These are phyloP conservation scores for Ommatoiulus sabulosus DNA, from an alignment of 2,888 invertebrate species.

Conservation along the genomic window DNA sequence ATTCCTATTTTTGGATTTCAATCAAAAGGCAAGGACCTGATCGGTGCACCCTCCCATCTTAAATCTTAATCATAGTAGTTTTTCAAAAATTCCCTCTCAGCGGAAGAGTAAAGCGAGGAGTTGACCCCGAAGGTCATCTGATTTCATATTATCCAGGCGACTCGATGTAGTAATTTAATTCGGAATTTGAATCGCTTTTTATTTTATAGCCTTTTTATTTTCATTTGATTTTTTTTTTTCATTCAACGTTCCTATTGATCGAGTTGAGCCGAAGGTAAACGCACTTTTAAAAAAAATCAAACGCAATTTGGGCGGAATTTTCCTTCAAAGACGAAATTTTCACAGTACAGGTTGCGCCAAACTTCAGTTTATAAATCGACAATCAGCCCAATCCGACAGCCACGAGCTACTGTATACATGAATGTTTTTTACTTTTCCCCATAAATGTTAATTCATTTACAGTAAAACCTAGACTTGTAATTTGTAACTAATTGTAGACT, in stretches of 20 bases:
- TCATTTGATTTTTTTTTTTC: background rate
- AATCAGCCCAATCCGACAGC: background rate
- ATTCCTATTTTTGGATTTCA: background rate
- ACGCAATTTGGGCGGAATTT: background rate
- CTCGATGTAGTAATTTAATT: constrained; percentile 30
- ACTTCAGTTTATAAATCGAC: background rate
- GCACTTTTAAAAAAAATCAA: background rate
- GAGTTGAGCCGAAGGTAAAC: constrained; percentile 15
- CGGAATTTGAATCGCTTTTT: constrained; percentile 18
- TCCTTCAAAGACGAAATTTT: background rate
- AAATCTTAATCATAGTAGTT: constrained; percentile 10
- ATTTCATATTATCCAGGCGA: constrained; percentile 5
- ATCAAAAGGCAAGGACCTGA: constrained; percentile 29
- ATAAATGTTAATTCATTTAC: no score
- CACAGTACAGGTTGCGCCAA: background rate
- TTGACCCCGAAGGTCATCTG: constrained; percentile 30
- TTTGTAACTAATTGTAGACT: no score
- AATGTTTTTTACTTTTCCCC: no score
- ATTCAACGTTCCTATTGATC: constrained; percentile 12
- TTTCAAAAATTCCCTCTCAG: constrained; percentile 29
- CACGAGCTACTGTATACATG: no score
- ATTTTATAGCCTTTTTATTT: constrained; percentile 47
- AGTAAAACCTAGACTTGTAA: no score
- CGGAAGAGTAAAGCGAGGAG: background rate
- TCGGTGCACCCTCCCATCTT: background rate